These are phyloP conservation scores for Hafferia zeledoni DNA, from an alignment of 2,797 vertebrate genomes.

Conservation along the genomic window DNA sequence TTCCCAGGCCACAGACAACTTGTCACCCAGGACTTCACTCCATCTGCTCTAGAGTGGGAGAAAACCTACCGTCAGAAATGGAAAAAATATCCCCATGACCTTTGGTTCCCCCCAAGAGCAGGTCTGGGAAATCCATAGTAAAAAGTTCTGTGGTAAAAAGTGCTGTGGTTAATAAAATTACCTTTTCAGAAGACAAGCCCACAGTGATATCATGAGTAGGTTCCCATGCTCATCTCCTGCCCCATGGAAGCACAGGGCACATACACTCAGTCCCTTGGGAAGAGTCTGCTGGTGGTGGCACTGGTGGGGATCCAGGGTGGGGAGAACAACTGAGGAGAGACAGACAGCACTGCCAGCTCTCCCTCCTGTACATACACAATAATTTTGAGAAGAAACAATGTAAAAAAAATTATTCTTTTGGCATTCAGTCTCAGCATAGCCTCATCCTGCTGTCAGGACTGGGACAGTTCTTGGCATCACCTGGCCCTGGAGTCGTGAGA, in stretches of 20 bases:
- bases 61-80: not conserved
- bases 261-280: not conserved
- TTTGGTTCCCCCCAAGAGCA: not conserved
- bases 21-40: not conserved
- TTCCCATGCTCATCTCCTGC: accelerated
- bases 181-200: not conserved
- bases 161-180: not conserved
- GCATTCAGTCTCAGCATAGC: not conserved
- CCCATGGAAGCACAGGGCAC: not conserved
- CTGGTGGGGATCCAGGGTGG: not conserved
- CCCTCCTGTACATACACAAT: not conserved
- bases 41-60: not conserved
- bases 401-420: not conserved
- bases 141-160: not conserved
- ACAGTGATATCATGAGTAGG: accelerated
- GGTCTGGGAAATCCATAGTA: not conserved
- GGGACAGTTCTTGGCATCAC: not conserved
- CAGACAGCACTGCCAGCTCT: not conserved
- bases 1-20: accelerated
- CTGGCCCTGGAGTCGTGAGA: not conserved
- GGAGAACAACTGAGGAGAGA: not conserved
- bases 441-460: not conserved
- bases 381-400: not conserved
- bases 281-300: not conserved
- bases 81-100: not conserved